A percentile compares a stretch with the other conserved stretches of the same genome.
Evolutionary conservation across 2,113 vertebrate species (phyloP).

Genomic region (Lethenteron reissneri): DNA sequence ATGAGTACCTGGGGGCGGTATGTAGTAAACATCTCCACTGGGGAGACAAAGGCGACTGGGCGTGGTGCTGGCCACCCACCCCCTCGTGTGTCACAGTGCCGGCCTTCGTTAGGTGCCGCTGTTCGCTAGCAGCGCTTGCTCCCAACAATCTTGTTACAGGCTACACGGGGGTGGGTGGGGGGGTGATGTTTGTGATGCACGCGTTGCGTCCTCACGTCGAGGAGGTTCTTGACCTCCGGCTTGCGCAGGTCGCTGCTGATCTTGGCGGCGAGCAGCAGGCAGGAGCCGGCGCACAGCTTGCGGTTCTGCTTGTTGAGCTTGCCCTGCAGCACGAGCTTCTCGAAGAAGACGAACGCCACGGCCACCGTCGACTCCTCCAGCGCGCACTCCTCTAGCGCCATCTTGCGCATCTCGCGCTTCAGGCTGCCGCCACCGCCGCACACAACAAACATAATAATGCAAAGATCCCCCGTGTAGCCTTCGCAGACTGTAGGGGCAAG

Average conservation of each 20-base stretch:
- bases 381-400: slow-evolving; percentile 45
- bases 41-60: neutral
- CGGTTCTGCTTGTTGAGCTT: slow-evolving; percentile 92
- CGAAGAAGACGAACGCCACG: slow-evolving; percentile 93
- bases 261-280: slow-evolving; percentile 75
- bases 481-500: too few species aligned
- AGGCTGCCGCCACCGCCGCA: slow-evolving; percentile 25
- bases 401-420: slow-evolving; percentile 62
- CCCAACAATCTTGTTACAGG: neutral
- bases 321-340: slow-evolving; percentile 83
- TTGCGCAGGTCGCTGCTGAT: slow-evolving; percentile 93
- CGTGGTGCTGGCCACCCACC: neutral
- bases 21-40: neutral
- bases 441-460: too few species aligned
- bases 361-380: slow-evolving; percentile 69
- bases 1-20: too few species aligned
- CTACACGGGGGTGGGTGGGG: too few species aligned
- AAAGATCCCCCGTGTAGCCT: too few species aligned
- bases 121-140: neutral
- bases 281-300: slow-evolving; percentile 76
- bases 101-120: neutral
- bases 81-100: too few species aligned
- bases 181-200: slow-evolving; percentile 3
- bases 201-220: slow-evolving; percentile 44
- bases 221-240: slow-evolving; percentile 71